Evolutionary conservation across 2,113 vertebrate genomes (phyloP).

Genomic region (Pelecanoides urinatrix): DNA sequence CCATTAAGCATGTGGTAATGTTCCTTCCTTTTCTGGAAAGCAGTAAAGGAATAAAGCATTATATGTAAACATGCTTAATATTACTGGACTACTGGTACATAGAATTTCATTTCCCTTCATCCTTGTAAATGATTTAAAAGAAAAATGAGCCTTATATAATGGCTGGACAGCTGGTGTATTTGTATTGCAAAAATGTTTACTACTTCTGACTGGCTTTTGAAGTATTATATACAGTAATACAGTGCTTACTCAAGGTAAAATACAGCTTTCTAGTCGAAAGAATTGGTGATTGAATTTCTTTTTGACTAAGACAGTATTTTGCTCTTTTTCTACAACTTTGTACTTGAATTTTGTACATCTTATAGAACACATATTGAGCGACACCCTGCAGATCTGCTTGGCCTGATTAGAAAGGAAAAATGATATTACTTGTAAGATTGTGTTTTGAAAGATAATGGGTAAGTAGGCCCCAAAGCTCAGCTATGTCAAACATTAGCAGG

Average conservation of each 20-base stretch:
- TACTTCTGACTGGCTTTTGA: neutral
- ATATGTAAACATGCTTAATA: neutral
- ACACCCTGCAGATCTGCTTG: neutral
- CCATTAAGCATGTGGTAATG: neutral
- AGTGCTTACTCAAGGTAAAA: neutral
- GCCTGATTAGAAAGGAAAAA: neutral
- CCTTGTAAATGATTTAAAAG: neutral
- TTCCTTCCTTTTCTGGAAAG: neutral
- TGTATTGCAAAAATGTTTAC: neutral
- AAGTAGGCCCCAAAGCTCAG: neutral
- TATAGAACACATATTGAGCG: rapidly evolving
- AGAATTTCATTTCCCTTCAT: neutral
- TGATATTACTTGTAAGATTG: neutral
- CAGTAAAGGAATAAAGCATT: neutral
- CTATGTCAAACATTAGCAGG: neutral
- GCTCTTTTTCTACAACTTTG: neutral
- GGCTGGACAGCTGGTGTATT: neutral
- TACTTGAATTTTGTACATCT: neutral
- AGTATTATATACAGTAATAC: neutral
- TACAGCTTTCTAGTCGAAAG: neutral
- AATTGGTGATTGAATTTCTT: neutral
- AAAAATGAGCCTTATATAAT: neutral
- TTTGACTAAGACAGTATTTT: neutral
- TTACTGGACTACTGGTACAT: neutral
- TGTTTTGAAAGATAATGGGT: neutral